phyloP scores from a whole-genome alignment of 2,888 invertebrate species.

The Athalia cordata region DNA sequence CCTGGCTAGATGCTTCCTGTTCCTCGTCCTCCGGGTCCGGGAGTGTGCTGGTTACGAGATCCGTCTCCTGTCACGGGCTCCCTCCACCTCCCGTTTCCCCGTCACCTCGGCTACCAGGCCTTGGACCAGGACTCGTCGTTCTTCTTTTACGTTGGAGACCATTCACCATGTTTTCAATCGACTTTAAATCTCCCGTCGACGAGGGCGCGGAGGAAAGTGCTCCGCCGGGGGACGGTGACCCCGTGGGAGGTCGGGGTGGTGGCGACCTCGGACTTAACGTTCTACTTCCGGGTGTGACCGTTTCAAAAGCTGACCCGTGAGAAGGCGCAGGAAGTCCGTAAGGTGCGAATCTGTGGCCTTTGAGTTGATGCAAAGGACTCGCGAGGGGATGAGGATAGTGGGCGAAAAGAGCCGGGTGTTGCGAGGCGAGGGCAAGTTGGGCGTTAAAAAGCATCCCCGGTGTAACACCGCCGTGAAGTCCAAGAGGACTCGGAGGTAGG shows the following conservation, averaged over 20 bases:
- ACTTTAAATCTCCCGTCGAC: slow-evolving; percentile 90
- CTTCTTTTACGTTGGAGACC: slow-evolving; percentile 89
- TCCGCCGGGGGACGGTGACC: slow-evolving; percentile 76
- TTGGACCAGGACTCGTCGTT: slow-evolving; percentile 60
- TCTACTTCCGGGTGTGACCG: slow-evolving; percentile 87
- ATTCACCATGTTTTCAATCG: slow-evolving; percentile 98
- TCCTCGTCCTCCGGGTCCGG: slow-evolving; percentile 40
- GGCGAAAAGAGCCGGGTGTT: slow-evolving; percentile 85
- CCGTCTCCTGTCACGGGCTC: slow-evolving; percentile 73
- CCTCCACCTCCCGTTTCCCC: slow-evolving; percentile 65
- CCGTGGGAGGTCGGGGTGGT: slow-evolving; percentile 77
- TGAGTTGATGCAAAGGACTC: slow-evolving; percentile 81
- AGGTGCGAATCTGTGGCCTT: slow-evolving; percentile 90
- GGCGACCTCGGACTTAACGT: slow-evolving; percentile 80
- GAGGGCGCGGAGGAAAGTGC: slow-evolving; percentile 74
- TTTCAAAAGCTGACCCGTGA: slow-evolving; percentile 90
- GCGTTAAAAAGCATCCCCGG: slow-evolving; percentile 92
- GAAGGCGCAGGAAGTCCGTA: slow-evolving; percentile 88
- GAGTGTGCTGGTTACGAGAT: slow-evolving; percentile 64
- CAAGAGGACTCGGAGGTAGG: slow-evolving; percentile 82
- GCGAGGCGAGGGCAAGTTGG: slow-evolving; percentile 87
- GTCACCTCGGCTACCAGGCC: slow-evolving; percentile 65
- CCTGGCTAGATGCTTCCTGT: slow-evolving; percentile 27
- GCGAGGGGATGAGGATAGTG: slow-evolving; percentile 84
- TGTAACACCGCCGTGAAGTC: slow-evolving; percentile 83